phyloP scores from a whole-genome alignment of 2,113 vertebrate genomes.

The Phoxinus phoxinus region DNA sequence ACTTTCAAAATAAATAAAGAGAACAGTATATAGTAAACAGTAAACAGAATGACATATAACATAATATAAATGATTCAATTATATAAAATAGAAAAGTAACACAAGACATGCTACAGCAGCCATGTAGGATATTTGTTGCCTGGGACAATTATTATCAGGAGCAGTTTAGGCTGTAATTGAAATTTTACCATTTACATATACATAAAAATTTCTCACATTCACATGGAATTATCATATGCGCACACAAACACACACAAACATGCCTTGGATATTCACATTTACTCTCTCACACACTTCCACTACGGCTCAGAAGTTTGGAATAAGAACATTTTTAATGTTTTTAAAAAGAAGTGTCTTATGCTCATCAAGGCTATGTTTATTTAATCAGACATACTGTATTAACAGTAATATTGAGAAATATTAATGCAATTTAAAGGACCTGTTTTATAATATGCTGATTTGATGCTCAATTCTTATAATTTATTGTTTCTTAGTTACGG shows the following conservation, averaged over 20 bases:
- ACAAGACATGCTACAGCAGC: background rate
- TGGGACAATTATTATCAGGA: too few species aligned
- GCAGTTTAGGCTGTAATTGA: too few species aligned
- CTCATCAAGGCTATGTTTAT: background rate
- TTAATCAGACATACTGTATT: background rate
- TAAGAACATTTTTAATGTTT: background rate
- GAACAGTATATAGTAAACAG: too few species aligned
- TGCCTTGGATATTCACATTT: too few species aligned
- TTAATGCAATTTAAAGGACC: too few species aligned
- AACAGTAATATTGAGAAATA: background rate
- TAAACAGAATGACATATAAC: background rate
- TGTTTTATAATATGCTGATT: background rate
- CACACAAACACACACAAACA: too few species aligned
- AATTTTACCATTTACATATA: too few species aligned
- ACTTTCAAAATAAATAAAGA: background rate
- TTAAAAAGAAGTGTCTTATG: background rate
- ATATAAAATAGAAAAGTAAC: background rate
- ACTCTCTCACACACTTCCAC: too few species aligned
- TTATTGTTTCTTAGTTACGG: background rate
- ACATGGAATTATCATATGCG: too few species aligned
- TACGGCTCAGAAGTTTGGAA: too few species aligned
- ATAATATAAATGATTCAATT: background rate
- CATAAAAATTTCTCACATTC: too few species aligned
- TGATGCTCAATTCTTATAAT: background rate
- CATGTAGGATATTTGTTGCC: background rate